These are phyloP conservation scores for Arvicanthis niloticus DNA, from an alignment of 2,113 vertebrate species.

Conservation along the genomic window DNA sequence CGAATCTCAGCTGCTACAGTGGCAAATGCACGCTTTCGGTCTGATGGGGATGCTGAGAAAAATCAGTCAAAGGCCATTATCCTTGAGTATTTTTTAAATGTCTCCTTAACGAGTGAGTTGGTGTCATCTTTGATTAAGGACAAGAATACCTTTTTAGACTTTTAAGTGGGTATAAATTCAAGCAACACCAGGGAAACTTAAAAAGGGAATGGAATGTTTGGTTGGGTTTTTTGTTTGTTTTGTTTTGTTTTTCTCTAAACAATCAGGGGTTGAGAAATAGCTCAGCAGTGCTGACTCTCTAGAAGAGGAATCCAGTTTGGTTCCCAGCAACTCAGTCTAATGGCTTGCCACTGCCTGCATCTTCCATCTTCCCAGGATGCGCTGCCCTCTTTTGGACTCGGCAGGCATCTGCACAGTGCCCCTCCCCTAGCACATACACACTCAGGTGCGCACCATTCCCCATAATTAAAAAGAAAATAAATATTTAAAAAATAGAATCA, in stretches of 20 bases:
- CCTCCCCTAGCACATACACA: neutral
- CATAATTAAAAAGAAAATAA: neutral
- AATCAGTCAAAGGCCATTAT: conserved; percentile 30
- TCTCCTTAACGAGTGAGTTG: conserved; percentile 41
- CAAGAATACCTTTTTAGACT: neutral
- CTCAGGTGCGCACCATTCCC: neutral
- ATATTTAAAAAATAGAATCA: neutral
- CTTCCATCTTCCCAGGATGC: neutral
- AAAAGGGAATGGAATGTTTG: neutral
- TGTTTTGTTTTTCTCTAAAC: neutral
- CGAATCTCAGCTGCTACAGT: neutral
- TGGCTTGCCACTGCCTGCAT: neutral
- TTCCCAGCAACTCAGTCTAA: neutral
- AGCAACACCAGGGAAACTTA: neutral
- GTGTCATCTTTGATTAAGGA: conserved; percentile 38
- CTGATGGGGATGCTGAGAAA: neutral
- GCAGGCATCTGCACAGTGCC: neutral
- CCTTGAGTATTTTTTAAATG: neutral
- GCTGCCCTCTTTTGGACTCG: neutral
- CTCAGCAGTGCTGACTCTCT: neutral
- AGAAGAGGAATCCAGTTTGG: neutral
- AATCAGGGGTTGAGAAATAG: neutral
- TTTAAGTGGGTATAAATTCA: conserved; percentile 24
- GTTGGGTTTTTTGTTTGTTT: neutral
- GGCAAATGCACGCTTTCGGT: neutral